These are phyloP conservation scores for Echeneis naucrates DNA, from an alignment of 2,797 vertebrate species.

Conservation along the genomic window DNA sequence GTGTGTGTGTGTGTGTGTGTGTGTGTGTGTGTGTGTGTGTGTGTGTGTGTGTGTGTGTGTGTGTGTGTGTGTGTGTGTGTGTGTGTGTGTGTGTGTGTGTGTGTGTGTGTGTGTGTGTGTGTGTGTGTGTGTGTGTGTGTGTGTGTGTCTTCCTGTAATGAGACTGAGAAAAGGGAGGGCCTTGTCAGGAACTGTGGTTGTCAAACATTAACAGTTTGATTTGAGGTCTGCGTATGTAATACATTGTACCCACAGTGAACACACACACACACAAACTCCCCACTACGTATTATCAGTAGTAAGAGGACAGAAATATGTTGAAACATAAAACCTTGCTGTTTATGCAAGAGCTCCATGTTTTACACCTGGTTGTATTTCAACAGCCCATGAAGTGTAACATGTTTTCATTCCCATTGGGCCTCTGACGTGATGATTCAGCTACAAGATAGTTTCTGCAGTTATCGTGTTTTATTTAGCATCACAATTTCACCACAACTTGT, in stretches of 20 bases:
- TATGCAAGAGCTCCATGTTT: not conserved
- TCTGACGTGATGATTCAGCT: not conserved
- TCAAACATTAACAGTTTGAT: slow-evolving; percentile 74
- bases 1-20: not conserved
- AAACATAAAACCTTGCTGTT: no score
- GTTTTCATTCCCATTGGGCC: not conserved
- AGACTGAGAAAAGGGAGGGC: slow-evolving; percentile 62
- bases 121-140: slow-evolving; percentile 21
- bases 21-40: not conserved
- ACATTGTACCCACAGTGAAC: slow-evolving; percentile 25
- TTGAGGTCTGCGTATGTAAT: slow-evolving; percentile 36
- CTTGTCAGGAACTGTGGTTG: slow-evolving; percentile 61
- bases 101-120: slow-evolving; percentile 33
- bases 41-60: slow-evolving; percentile 1
- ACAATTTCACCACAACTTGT: not conserved
- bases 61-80: not conserved
- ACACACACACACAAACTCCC: not conserved
- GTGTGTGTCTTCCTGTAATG: slow-evolving; percentile 58
- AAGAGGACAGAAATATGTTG: no score
- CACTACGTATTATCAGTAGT: not conserved
- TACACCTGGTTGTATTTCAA: not conserved
- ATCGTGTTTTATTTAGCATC: not conserved
- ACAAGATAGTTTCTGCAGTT: rapidly evolving
- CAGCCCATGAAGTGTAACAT: not conserved
- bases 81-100: slow-evolving; percentile 28